These are phyloP conservation scores for Phymastichus coffea DNA, from an alignment of 1,140 invertebrate genomes.

Conservation along the genomic window DNA sequence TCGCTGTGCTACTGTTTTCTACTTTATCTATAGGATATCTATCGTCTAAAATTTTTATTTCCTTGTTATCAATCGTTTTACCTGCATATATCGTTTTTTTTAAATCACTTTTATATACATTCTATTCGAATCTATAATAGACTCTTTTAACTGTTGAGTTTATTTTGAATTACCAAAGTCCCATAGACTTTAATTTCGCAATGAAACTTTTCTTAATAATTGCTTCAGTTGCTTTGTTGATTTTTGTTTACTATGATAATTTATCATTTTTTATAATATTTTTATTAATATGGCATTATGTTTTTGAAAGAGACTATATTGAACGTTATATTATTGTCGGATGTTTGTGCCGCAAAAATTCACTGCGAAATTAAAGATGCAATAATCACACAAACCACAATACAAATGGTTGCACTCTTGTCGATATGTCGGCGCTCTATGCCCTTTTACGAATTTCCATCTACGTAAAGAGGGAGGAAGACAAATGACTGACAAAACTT, in stretches of 20 bases:
- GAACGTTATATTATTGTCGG: conserved; percentile 17
- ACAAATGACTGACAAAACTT: conserved; percentile 3
- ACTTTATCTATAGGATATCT: conserved; percentile 17
- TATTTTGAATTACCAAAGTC: conserved; percentile 4
- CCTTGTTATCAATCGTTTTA: conserved; percentile 19
- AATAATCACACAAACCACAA: conserved; percentile 13
- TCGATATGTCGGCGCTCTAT: conserved; percentile 21
- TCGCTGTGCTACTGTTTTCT: conserved; percentile 37
- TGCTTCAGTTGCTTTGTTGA: conserved; percentile 4
- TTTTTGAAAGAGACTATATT: conserved; percentile 15
- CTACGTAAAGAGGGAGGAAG: conserved; percentile 12
- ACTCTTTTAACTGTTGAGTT: conserved; percentile 11
- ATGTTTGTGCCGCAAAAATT: not conserved
- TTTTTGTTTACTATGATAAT: conserved; percentile 5
- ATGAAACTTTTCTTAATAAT: conserved; percentile 10
- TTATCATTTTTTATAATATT: conserved; percentile 4
- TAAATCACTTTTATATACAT: conserved; percentile 23
- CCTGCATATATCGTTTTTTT: conserved; percentile 5
- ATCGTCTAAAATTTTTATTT: conserved; percentile 17
- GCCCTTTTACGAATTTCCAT: not conserved
- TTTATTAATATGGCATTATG: not conserved
- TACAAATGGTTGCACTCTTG: conserved; percentile 15
- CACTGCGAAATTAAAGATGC: conserved; percentile 17
- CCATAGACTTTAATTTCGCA: conserved; percentile 17
- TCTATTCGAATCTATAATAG: conserved; percentile 18